A percentile compares a stretch with the other conserved stretches of the same genome.
phyloP scores from a whole-genome alignment of 2,113 vertebrate genomes.

The Rhinolophus ferrumequinum region DNA sequence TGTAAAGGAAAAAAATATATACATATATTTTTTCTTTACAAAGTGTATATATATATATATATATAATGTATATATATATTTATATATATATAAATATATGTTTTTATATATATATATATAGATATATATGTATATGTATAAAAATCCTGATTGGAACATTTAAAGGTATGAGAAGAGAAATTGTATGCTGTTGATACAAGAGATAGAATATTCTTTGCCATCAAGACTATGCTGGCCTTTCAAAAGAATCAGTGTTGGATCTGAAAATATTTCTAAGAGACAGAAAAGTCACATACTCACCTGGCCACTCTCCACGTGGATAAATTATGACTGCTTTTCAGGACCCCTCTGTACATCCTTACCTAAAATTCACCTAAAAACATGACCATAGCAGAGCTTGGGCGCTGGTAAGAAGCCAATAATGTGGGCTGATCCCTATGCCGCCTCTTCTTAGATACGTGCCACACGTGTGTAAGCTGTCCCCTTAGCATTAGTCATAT shows the following conservation, averaged over 20 bases:
- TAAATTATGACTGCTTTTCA: rapidly evolving
- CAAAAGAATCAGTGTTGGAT: not conserved
- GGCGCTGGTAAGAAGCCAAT: not conserved
- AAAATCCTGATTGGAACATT: not conserved
- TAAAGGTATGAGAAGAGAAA: not conserved
- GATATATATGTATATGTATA: not conserved
- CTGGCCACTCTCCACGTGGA: rapidly evolving
- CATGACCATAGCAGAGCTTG: rapidly evolving
- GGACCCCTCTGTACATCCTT: not conserved
- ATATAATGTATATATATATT: not conserved
- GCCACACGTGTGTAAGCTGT: not conserved
- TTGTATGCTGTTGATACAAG: rapidly evolving
- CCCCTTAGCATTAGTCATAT: not conserved
- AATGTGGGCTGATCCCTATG: rapidly evolving
- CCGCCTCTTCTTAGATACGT: not conserved
- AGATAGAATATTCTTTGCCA: not conserved
- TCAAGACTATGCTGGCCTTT: not conserved
- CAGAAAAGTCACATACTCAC: not conserved
- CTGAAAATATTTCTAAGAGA: not conserved
- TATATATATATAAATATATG: not conserved
- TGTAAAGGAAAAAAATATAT: not conserved
- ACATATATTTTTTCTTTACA: not conserved
- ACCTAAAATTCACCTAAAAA: not conserved
- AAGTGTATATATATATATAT: too few relatives aligned
- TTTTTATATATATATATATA: not conserved